Evolutionary conservation across 2,797 vertebrate genomes (phyloP), one percentile per base, ranked within the genome.

Genomic region (Phalloptychus januarius): DNA sequence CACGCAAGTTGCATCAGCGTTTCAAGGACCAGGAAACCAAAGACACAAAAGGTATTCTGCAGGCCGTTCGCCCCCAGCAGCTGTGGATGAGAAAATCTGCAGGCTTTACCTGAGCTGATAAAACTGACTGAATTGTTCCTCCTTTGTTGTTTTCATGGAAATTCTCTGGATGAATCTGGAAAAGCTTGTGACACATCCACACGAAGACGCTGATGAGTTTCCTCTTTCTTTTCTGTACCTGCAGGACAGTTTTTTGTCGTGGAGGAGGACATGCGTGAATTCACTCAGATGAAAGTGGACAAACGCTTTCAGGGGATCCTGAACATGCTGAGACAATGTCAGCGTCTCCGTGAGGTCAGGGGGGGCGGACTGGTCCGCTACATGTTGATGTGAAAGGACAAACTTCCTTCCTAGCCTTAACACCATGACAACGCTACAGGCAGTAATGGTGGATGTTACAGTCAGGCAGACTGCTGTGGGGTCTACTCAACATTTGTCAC

Each of bases 311-410:
- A 97, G 10, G 82, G 83, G n/a, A 96, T 98, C 65, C 16, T 99
- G 80, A 97, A 82, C 86, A 97, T 99, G 95, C 93, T 99, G 78
- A 95, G 98, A 15, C 97, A 98, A 89, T 98, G 97, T 92, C 96
- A 95, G 63, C 92, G 97, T 0, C 77, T 98, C 0, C 94, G 91
- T 2, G 97, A 99, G 90, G 86, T 96, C 2, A 94, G 97, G 0
- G 93, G 96, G 0, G 94, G 95, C 0, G 94, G 94, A 0, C 65
- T 97, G 0, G 91, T 94, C 1, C 97, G 97, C 44, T 98, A 96
- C 0, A 0, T 97, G 52, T 38, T 99, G 80, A 89, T 92, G 18
- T 95, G 79, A 94, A 76, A 54, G 25, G 20, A 52, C 36, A n/a
- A 5, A 7, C 2, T 2, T 36, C 31, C 7, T 7, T 10, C 20